A percentile compares a stretch with the other conserved stretches of the same genome.
Conservation (phyloP, 2,113 vertebrate species). For the Todiramphus saurophagus region DNA sequence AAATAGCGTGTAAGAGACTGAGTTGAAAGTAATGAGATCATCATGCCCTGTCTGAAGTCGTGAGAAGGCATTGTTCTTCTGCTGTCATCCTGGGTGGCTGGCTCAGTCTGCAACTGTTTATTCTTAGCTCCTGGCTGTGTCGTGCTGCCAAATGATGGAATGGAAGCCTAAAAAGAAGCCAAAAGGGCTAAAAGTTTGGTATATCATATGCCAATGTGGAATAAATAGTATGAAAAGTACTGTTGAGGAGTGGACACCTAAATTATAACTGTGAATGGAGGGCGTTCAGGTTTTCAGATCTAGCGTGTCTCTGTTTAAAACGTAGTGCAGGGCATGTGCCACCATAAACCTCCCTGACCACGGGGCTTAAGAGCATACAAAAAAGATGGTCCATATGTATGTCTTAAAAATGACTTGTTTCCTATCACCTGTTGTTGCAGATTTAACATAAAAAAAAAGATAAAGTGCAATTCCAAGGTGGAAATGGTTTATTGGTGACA, state of each 20-base stretch:
- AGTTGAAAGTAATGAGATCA: not conserved
- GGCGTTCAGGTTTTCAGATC: not conserved
- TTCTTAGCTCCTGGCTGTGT: not conserved
- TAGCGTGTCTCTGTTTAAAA: not conserved
- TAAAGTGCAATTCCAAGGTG: not conserved
- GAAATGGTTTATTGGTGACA: not conserved
- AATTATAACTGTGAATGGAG: not conserved
- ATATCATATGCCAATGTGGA: not conserved
- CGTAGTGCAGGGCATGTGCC: fast-evolving
- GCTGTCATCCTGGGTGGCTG: not conserved
- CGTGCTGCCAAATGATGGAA: not conserved
- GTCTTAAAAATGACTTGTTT: not conserved
- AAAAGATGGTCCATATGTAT: not conserved
- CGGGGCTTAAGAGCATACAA: not conserved
- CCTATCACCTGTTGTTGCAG: not conserved
- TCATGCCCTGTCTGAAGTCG: not conserved
- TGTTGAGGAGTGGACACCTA: not conserved
- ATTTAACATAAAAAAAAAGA: not conserved
- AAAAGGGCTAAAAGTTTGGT: not conserved
- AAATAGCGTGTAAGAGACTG: not conserved
- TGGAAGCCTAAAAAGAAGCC: not conserved
- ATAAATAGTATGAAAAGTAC: not conserved
- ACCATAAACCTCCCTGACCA: not conserved
- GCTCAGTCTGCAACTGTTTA: not conserved
- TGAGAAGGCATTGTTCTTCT: not conserved